Evolutionary conservation across 2,113 vertebrate species (phyloP).

Genomic region (Pseudopipra pipra): DNA sequence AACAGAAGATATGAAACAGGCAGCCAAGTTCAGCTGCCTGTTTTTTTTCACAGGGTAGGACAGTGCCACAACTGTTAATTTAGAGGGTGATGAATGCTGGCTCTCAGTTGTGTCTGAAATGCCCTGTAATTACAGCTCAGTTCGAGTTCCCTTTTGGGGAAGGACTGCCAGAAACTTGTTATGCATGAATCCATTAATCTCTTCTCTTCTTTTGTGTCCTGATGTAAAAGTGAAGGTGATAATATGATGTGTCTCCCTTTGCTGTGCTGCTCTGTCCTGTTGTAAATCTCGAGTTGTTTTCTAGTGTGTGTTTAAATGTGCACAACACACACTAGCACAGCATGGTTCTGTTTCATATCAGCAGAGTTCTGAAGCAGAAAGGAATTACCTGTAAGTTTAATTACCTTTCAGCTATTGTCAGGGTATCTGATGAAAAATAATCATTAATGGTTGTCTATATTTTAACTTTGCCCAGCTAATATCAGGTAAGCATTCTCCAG

Average conservation of each 20-base stretch:
- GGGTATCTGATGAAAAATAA: neutral
- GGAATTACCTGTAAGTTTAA: neutral
- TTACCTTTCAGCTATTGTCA: neutral
- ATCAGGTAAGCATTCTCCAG: neutral
- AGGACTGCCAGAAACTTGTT: neutral
- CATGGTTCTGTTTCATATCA: neutral
- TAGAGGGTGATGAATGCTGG: neutral
- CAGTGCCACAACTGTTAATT: neutral
- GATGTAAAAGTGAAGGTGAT: neutral
- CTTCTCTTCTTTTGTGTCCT: neutral
- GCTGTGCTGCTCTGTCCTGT: neutral
- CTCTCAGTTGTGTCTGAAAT: neutral
- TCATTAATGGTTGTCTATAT: neutral
- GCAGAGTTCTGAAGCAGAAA: neutral
- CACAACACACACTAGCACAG: neutral
- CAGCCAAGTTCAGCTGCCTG: neutral
- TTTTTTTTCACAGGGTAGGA: neutral
- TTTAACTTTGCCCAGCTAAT: neutral
- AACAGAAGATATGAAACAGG: neutral
- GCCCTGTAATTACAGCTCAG: neutral
- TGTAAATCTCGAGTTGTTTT: neutral
- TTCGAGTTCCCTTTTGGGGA: neutral
- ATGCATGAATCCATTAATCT: neutral
- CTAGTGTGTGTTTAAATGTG: neutral
- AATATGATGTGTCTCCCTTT: fast-evolving